Conservation (phyloP, 37 sponge, comb jelly and placozoan genomes). For the Geodia barretti region DNA sequence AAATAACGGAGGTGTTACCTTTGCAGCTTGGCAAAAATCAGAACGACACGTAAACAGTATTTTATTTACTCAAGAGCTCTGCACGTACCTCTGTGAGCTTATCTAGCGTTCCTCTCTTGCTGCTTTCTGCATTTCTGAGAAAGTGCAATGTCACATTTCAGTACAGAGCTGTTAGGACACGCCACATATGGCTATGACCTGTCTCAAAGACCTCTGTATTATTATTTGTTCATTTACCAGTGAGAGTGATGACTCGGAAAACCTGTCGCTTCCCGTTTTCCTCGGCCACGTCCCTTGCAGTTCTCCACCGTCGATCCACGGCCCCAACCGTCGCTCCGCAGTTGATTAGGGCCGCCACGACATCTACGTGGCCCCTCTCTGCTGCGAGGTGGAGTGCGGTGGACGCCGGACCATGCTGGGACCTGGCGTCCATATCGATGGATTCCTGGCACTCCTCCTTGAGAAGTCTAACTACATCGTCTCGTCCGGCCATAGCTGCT, state of each 20-base stretch:
- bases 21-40: no score
- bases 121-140: conserved; percentile 19
- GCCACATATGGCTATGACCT: no score
- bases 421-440: conserved; percentile 37
- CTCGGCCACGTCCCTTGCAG: conserved; percentile 39
- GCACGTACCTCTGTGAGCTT: conserved; percentile 7
- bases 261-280: conserved; percentile 46
- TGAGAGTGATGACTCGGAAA: conserved; percentile 12
- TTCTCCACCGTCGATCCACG: conserved; percentile 47
- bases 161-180: no score
- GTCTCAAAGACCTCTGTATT: no score
- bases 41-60: background rate
- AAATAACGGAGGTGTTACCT: no score
- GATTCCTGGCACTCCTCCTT: conserved; percentile 29
- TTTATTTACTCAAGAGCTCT: background rate
- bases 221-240: conserved; percentile 13
- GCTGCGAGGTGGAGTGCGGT: conserved; percentile 68
- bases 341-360: conserved; percentile 43
- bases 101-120: background rate
- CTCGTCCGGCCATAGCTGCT: conserved; percentile 50
- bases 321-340: conserved; percentile 49
- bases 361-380: conserved; percentile 49
- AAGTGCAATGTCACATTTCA: no score
- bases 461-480: conserved; percentile 40
- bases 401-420: conserved; percentile 45